Base-by-base conservation (phyloP, 2,797 vertebrate species). In the Poecile montanus region DNA sequence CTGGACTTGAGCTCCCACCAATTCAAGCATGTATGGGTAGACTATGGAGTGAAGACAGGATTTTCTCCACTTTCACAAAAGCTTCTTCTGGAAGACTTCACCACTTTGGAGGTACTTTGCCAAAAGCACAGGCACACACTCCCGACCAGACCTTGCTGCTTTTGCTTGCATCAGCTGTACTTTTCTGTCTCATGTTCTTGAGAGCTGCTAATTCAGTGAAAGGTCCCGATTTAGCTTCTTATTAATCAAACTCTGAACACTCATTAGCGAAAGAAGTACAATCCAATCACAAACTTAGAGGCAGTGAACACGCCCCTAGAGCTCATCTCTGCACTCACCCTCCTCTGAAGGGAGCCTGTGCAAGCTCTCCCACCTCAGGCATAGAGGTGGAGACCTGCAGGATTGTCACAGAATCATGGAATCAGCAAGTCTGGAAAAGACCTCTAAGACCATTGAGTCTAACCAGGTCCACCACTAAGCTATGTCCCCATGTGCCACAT, bases 1-100 rank as follows among this genome's bases (percentile, higher is more conserved):
- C 11, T 2, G 6, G 18, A 29, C 34, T 79, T 10, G 9, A 80
- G 23, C 3, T 27, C 34, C 19, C 32, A 45, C 6, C 1, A 8
- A 11, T 40, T 29, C 0, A 0, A 72, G 30, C n/a, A 67, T 0
- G 7, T 12, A 58, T 16, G 5, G 5, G 15, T 1, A 62, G 51
- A 18, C 16, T 56, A 62, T 2, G 2, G 50, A 79, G 73, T 12
- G 38, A 70, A 47, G 15, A 68, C 9, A 58, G 38, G 50, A 68
- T 84, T 78, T 81, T n/a, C 30, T 62, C 27, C 18, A 23, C 13
- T 70, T 70, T 44, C 44, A 26, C 13, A 29, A 67, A 79, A 72
- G 70, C 25, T 66, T 60, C 44, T 66, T 7, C 51, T 22, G 15
- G 54, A 45, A 89, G 56, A 48, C 67, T 45, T n/a, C 42, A 50